A percentile compares a stretch with the other conserved stretches of the same genome.
phyloP scores from a whole-genome alignment of 2,113 vertebrate species.

The Thinocorus orbignyianus region DNA sequence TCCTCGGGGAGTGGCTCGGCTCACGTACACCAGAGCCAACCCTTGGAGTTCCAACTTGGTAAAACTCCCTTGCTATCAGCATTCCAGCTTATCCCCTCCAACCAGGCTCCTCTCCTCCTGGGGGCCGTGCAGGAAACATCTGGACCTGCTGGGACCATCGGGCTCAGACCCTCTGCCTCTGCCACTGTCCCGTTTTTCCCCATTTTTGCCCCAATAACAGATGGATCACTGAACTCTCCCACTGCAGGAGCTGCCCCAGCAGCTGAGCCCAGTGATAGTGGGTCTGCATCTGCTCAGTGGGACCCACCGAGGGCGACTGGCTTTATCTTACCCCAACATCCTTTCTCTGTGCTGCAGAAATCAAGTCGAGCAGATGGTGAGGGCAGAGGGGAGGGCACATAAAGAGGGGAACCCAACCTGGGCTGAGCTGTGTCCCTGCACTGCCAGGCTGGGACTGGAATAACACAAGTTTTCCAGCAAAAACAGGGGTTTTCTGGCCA shows the following conservation, averaged over 20 bases:
- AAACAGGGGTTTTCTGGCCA: background rate
- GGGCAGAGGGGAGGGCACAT: rapidly evolving
- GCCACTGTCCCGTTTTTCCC: background rate
- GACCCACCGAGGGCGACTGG: rapidly evolving
- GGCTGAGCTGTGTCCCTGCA: rapidly evolving
- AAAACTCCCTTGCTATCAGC: rapidly evolving
- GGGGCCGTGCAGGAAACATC: background rate
- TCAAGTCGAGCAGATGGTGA: background rate
- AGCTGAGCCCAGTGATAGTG: background rate
- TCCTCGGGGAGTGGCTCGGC: background rate
- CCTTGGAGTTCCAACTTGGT: rapidly evolving
- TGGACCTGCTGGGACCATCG: rapidly evolving
- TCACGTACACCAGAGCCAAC: rapidly evolving
- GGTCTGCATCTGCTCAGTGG: background rate
- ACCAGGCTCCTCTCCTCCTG: background rate
- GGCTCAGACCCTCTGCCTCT: background rate
- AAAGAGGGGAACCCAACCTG: rapidly evolving
- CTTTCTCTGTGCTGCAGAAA: background rate
- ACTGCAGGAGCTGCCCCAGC: background rate
- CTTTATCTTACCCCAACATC: background rate
- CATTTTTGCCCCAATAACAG: rapidly evolving
- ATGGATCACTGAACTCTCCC: rapidly evolving
- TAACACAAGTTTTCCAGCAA: background rate
- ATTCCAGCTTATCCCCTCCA: background rate
- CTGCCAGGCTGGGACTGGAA: background rate